Evolutionary conservation across 2,113 vertebrate species (phyloP).

Genomic region (Semnopithecus entellus): DNA sequence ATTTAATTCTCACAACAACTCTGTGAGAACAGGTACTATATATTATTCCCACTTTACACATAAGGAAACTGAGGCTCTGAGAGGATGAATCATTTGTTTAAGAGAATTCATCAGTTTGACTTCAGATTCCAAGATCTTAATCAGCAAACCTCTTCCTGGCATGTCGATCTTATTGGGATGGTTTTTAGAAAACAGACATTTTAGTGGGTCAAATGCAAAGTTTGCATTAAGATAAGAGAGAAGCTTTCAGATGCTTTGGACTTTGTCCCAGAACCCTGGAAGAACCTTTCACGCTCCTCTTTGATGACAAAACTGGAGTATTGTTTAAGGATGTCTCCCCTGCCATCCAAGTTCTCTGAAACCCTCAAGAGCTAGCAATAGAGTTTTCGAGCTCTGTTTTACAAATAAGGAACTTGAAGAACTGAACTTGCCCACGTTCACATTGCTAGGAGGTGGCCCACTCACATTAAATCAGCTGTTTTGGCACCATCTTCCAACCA

Average conservation of each 20-base stretch:
- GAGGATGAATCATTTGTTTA: neutral
- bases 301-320: neutral
- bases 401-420: neutral
- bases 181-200: neutral
- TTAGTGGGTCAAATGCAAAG: neutral
- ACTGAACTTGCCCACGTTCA: neutral
- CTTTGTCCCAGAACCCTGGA: neutral
- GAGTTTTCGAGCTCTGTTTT: neutral
- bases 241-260: neutral
- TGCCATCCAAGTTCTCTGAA: neutral
- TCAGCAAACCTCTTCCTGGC: neutral
- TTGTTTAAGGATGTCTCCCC: neutral
- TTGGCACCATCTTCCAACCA: neutral
- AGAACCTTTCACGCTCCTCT: neutral
- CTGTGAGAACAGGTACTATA: neutral
- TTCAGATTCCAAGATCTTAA: constrained; percentile 10
- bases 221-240: neutral
- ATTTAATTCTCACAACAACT: constrained; percentile 7
- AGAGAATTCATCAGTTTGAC: neutral
- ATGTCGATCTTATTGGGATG: neutral
- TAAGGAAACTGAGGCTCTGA: neutral
- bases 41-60: neutral
- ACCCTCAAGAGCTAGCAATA: neutral
- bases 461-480: neutral
- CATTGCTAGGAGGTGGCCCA: neutral